phyloP scores from a whole-genome alignment of 2,113 vertebrate species.

The Urocynchramus pylzowi region DNA sequence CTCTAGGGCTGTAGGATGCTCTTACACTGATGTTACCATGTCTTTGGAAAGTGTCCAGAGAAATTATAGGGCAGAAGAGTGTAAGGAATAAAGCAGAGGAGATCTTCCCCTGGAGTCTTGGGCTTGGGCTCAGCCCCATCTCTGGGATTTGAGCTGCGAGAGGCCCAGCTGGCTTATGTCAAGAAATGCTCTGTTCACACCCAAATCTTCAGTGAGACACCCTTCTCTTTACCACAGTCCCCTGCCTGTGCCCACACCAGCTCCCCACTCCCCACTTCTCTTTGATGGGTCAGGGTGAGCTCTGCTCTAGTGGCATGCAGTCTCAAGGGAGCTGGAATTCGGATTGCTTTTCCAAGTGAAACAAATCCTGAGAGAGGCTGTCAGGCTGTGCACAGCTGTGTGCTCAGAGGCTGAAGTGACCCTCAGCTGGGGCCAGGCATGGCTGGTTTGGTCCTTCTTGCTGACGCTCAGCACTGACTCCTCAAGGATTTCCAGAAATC shows the following conservation, averaged over 20 bases:
- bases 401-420: neutral
- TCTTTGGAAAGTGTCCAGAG: neutral
- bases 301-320: neutral
- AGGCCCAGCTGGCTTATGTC: neutral
- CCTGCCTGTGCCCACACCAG: neutral
- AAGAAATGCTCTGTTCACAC: neutral
- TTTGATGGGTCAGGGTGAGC: neutral
- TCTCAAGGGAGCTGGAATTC: neutral
- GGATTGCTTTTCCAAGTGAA: neutral
- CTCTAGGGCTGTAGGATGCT: neutral
- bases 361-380: neutral
- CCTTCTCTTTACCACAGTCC: no score
- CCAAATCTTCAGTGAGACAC: rapidly evolving
- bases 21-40: neutral
- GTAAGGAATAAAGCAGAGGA: neutral
- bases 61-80: rapidly evolving
- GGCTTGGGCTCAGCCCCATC: neutral
- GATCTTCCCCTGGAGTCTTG: rapidly evolving
- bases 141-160: neutral
- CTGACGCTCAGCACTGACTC: neutral
- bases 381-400: rapidly evolving
- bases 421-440: neutral
- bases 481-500: neutral
- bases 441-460: neutral
- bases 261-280: neutral